These are phyloP conservation scores for Aythya baeri DNA, from an alignment of 2,113 vertebrate genomes.

Conservation along the genomic window DNA sequence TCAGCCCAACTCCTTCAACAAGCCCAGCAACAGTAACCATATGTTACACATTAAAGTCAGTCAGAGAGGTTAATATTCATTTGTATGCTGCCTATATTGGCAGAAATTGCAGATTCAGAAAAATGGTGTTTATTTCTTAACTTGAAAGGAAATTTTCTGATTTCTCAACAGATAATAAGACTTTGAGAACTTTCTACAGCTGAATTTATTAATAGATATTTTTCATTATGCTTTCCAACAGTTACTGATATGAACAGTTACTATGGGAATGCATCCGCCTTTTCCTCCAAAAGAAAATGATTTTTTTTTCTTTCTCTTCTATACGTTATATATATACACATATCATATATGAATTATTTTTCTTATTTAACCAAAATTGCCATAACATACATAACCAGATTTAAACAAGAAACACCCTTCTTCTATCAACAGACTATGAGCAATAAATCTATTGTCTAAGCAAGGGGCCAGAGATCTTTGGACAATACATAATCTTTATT, in stretches of 20 bases:
- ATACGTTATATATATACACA: neutral
- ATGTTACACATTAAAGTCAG: conserved; percentile 31
- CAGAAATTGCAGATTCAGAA: conserved; percentile 19
- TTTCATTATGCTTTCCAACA: neutral
- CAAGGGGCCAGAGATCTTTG: neutral
- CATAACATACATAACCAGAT: neutral
- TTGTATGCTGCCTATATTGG: neutral
- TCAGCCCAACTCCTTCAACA: conserved; percentile 1
- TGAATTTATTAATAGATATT: neutral
- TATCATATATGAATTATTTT: neutral
- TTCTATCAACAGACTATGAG: neutral
- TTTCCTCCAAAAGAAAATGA: neutral
- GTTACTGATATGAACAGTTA: neutral
- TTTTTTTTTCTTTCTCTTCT: neutral
- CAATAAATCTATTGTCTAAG: neutral
- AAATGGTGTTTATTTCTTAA: neutral
- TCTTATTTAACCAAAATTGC: neutral
- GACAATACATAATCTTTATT: neutral
- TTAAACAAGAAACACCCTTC: neutral
- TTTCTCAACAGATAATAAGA: neutral
- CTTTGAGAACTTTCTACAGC: neutral
- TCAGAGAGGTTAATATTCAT: conserved; percentile 42
- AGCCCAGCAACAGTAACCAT: neutral
- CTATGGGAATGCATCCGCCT: neutral
- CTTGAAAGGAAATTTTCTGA: neutral